phyloP scores from a whole-genome alignment of 2,888 invertebrate species.

The Strigamia transsilvanica region DNA sequence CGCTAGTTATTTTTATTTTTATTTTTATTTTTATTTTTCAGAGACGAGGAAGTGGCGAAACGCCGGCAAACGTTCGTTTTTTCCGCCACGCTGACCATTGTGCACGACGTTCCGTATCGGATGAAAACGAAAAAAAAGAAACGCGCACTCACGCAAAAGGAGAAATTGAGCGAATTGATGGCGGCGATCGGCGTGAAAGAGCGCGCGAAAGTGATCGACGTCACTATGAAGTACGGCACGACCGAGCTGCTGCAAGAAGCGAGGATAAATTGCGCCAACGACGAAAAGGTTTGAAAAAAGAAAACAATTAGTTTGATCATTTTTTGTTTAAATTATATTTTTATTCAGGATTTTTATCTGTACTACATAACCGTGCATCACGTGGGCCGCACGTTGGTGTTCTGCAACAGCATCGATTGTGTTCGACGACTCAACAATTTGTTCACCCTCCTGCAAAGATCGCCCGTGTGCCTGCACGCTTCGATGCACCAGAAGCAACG shows the following conservation, averaged over 20 bases:
- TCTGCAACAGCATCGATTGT: conserved; percentile 80
- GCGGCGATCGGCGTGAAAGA: conserved; percentile 80
- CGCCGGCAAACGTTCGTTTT: conserved; percentile 92
- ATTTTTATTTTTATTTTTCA: conserved; percentile 37
- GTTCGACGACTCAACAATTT: conserved; percentile 76
- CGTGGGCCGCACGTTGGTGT: conserved; percentile 70
- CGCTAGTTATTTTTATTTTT: conserved; percentile 51
- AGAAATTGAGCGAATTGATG: conserved; percentile 73
- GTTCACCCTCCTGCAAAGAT: conserved; percentile 72
- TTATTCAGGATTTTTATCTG: conserved; percentile 77
- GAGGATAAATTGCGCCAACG: conserved; percentile 70
- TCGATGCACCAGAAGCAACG: conserved; percentile 93
- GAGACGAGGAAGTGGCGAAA: conserved; percentile 17
- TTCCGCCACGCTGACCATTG: conserved; percentile 94
- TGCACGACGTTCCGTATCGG: conserved; percentile 78
- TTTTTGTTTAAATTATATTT: no score
- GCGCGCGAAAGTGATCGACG: conserved; percentile 91
- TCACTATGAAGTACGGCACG: conserved; percentile 83
- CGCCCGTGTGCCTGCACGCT: conserved; percentile 76
- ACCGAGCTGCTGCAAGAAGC: conserved; percentile 85
- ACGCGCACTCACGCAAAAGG: conserved; percentile 61
- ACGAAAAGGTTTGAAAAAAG: conserved; percentile 65
- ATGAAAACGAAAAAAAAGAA: conserved; percentile 62
- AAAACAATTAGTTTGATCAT: no score
- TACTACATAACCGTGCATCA: conserved; percentile 87